Percentiles rank a stretch among this genome's conserved stretches.
phyloP scores from a whole-genome alignment of 2,113 vertebrate genomes.

The Herpetotheres cachinnans region DNA sequence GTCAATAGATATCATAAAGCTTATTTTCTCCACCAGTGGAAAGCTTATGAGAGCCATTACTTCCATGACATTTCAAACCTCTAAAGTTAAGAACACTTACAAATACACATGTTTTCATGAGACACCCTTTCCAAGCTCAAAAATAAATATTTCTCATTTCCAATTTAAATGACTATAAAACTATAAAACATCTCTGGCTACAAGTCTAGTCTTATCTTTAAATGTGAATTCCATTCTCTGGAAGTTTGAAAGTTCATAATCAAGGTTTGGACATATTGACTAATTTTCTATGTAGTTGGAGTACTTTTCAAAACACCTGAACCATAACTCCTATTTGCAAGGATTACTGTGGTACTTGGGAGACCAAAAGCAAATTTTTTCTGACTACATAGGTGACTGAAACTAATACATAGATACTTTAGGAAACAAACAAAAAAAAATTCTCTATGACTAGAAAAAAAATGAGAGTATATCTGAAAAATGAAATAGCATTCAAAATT shows the following conservation, averaged over 20 bases:
- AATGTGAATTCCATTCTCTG: neutral
- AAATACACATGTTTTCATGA: neutral
- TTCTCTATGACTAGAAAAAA: neutral
- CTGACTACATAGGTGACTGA: neutral
- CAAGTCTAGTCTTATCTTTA: neutral
- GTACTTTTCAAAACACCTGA: neutral
- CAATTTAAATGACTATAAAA: neutral
- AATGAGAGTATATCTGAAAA: neutral
- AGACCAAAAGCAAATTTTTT: neutral
- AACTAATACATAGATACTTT: neutral
- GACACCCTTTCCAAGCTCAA: neutral
- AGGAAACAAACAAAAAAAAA: neutral
- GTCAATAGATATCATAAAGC: neutral
- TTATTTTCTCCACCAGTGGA: neutral
- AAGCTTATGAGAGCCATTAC: neutral
- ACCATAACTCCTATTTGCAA: neutral
- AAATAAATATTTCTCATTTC: conserved; percentile 9
- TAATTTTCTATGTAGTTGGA: neutral
- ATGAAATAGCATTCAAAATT: neutral
- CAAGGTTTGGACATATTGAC: neutral
- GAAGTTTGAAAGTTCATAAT: neutral
- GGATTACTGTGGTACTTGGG: neutral
- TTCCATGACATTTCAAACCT: neutral
- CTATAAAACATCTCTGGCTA: neutral
- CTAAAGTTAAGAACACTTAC: neutral